A percentile compares a stretch with the other conserved stretches of the same genome.
Conservation (phyloP, 2,888 invertebrate genomes). For the Harpalus rufipes region DNA sequence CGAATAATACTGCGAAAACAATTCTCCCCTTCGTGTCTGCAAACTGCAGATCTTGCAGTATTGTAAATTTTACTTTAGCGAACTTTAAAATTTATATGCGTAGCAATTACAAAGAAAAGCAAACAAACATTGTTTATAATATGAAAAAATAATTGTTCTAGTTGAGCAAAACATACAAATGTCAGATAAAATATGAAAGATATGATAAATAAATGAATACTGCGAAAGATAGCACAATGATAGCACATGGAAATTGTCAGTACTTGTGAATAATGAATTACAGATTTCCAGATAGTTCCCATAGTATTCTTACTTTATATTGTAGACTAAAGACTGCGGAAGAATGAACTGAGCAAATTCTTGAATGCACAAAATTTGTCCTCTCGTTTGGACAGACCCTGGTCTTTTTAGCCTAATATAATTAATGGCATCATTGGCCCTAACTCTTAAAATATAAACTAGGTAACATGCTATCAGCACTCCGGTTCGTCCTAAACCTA, state of each 20-base stretch:
- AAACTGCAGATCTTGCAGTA: background rate
- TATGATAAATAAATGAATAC: background rate
- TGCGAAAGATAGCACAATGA: background rate
- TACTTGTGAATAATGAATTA: conserved; percentile 40
- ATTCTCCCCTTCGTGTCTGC: background rate
- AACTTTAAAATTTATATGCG: background rate
- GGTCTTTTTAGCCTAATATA: conserved; percentile 88
- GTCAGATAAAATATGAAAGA: background rate
- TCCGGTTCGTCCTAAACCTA: conserved; percentile 90
- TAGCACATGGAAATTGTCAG: conserved; percentile 7
- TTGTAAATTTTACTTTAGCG: background rate
- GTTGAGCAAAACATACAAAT: background rate
- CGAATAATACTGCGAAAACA: background rate
- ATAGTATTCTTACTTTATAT: conserved; percentile 80
- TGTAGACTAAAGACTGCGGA: conserved; percentile 87
- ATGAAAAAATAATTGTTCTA: background rate
- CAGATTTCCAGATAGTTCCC: background rate
- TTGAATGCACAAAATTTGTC: conserved; percentile 89
- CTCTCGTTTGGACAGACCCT: conserved; percentile 89
- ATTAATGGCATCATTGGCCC: conserved; percentile 89
- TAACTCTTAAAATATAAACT: conserved; percentile 87
- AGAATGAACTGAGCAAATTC: conserved; percentile 90
- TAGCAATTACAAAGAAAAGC: background rate
- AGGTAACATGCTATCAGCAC: conserved; percentile 93
- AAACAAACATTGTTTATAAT: conserved; percentile 5